phyloP scores from a whole-genome alignment of 2,113 vertebrate genomes.

The Hymenochirus boettgeri region DNA sequence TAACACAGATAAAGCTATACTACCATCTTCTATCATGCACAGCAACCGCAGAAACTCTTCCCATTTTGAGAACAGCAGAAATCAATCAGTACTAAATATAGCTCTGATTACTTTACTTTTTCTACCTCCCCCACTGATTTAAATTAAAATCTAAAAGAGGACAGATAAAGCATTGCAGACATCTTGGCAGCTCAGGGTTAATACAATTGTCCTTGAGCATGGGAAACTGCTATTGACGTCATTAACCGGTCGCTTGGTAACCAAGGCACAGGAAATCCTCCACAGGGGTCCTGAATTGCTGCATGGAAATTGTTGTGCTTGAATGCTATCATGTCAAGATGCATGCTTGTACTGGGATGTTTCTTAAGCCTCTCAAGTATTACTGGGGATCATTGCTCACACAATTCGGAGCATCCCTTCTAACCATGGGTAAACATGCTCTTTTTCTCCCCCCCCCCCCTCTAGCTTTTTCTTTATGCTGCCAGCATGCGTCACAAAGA shows the following conservation, averaged over 20 bases:
- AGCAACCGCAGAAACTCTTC: background rate
- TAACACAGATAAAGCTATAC: too few relatives aligned
- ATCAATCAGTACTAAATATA: background rate
- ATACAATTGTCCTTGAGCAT: slow-evolving; percentile 42
- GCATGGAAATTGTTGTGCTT: slow-evolving; percentile 57
- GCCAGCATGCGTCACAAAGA: slow-evolving; percentile 34
- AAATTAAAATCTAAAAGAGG: slow-evolving; percentile 1
- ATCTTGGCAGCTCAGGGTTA: slow-evolving; percentile 36
- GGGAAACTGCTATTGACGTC: slow-evolving; percentile 68
- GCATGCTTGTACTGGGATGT: slow-evolving; percentile 34
- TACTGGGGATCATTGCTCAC: background rate
- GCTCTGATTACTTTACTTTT: slow-evolving; percentile 12
- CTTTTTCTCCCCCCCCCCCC: background rate
- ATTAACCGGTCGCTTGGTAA: slow-evolving; percentile 68
- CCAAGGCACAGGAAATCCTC: slow-evolving; percentile 63
- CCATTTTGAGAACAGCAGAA: background rate
- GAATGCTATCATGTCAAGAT: slow-evolving; percentile 50
- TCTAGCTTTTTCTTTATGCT: background rate
- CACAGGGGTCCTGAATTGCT: slow-evolving; percentile 73
- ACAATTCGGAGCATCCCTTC: background rate
- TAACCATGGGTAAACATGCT: slow-evolving; percentile 15
- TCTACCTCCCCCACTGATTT: background rate
- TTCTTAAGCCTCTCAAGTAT: slow-evolving; percentile 49
- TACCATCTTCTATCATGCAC: background rate
- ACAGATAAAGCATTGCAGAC: slow-evolving; percentile 34